Percentiles rank a stretch among this genome's conserved stretches.
Conservation (phyloP, 2,888 invertebrate species). For the Dynastes hyllus region DNA sequence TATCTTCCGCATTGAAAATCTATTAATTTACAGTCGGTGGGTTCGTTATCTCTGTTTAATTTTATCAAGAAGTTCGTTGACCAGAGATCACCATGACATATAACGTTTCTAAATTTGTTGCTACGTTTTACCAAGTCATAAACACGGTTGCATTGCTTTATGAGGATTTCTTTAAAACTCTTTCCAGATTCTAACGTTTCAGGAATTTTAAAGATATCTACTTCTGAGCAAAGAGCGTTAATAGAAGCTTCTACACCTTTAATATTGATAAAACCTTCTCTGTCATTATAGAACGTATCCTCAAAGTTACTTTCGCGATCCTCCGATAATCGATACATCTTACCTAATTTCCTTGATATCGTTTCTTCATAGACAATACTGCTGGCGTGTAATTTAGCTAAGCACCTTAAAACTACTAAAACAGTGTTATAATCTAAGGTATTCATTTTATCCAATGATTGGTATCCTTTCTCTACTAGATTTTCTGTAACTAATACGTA, state of each 20-base stretch:
- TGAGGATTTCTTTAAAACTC: slow-evolving; percentile 56
- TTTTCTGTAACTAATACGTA: slow-evolving; percentile 68
- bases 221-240: slow-evolving; percentile 61
- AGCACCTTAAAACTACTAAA: slow-evolving; percentile 60
- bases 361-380: slow-evolving; percentile 67
- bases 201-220: slow-evolving; percentile 61
- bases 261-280: slow-evolving; percentile 58
- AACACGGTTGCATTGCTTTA: slow-evolving; percentile 45
- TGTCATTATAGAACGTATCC: slow-evolving; percentile 62
- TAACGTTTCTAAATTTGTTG: slow-evolving; percentile 66
- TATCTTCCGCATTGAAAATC: slow-evolving; percentile 72
- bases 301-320: slow-evolving; percentile 63
- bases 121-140: slow-evolving; percentile 67
- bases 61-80: slow-evolving; percentile 65
- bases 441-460: slow-evolving; percentile 58
- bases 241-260: slow-evolving; percentile 61
- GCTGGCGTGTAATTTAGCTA: slow-evolving; percentile 67
- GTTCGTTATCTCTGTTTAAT: slow-evolving; percentile 58
- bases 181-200: slow-evolving; percentile 60
- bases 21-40: slow-evolving; percentile 65
- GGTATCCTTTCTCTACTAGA: slow-evolving; percentile 64
- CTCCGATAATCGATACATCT: slow-evolving; percentile 59
- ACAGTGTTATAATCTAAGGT: slow-evolving; percentile 62
- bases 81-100: slow-evolving; percentile 68
- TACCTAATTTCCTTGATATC: slow-evolving; percentile 54